These are phyloP conservation scores for Oxytorus armatus DNA, from an alignment of 2,888 invertebrate genomes.

Conservation along the genomic window DNA sequence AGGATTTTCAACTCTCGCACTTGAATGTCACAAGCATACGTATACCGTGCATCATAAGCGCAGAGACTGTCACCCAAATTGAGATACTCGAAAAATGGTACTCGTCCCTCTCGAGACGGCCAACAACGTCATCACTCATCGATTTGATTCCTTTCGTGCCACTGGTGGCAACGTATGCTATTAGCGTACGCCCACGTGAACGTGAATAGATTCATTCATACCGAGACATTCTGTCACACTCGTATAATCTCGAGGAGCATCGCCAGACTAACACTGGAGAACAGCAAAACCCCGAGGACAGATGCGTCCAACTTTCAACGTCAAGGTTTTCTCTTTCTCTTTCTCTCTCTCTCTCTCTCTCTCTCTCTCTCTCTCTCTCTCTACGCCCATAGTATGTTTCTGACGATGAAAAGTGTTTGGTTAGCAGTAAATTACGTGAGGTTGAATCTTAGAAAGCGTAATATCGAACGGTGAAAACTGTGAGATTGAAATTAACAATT, in stretches of 20 bases:
- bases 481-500: too few relatives aligned
- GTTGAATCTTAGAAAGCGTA: not conserved
- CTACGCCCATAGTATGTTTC: conserved; percentile 25
- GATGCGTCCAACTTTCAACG: conserved; percentile 17
- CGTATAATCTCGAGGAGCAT: conserved; percentile 36
- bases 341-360: too few relatives aligned
- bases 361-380: too few relatives aligned
- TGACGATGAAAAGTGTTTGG: conserved; percentile 23
- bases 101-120: conserved; percentile 50
- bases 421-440: not conserved
- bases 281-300: conserved; percentile 43
- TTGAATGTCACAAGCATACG: conserved; percentile 30
- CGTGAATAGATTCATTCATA: conserved; percentile 80
- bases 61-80: conserved; percentile 5
- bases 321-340: too few relatives aligned
- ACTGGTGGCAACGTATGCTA: conserved; percentile 61
- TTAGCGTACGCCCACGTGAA: conserved; percentile 69
- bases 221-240: conserved; percentile 65
- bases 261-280: conserved; percentile 12
- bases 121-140: conserved; percentile 64
- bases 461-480: too few relatives aligned
- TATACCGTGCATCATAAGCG: not conserved
- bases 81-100: conserved; percentile 44
- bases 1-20: conserved; percentile 17
- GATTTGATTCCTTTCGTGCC: conserved; percentile 65